Percentiles rank a stretch among this genome's conserved stretches.
Evolutionary conservation across 2,113 vertebrate species (phyloP).

Genomic region (Rhodinocichla rosea): DNA sequence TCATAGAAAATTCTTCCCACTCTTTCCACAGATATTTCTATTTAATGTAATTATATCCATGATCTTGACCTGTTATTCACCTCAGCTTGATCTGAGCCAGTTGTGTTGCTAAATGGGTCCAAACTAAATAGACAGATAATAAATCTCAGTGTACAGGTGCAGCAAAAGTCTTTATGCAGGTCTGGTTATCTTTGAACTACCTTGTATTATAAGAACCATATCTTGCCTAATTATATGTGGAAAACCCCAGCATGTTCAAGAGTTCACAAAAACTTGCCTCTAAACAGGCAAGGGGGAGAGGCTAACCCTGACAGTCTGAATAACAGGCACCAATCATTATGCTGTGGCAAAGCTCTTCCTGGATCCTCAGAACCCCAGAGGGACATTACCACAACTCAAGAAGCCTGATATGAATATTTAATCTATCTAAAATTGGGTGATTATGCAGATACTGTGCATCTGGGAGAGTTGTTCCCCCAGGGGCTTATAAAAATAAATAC

Average conservation of each 20-base stretch:
- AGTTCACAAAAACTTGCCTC: neutral
- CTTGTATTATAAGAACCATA: neutral
- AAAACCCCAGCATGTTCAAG: neutral
- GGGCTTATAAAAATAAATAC: constrained; percentile 67
- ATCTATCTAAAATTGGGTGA: constrained; percentile 65
- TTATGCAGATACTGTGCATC: constrained; percentile 64
- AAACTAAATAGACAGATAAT: neutral
- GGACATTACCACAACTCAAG: constrained; percentile 34
- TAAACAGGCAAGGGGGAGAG: neutral
- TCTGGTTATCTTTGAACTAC: neutral
- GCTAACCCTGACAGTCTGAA: neutral
- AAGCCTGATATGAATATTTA: constrained; percentile 63
- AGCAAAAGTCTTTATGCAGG: neutral
- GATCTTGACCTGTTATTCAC: neutral
- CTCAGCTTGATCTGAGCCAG: neutral
- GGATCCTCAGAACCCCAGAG: constrained; percentile 33
- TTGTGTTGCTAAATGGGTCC: neutral
- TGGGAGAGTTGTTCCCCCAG: constrained; percentile 42
- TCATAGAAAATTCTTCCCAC: neutral
- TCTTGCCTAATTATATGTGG: neutral
- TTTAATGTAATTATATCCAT: neutral
- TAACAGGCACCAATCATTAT: neutral
- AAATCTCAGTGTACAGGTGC: neutral
- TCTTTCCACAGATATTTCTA: neutral
- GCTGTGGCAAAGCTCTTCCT: neutral